Evolutionary conservation across 2,888 invertebrate species (phyloP).

Genomic region (Gryllus longicercus): DNA sequence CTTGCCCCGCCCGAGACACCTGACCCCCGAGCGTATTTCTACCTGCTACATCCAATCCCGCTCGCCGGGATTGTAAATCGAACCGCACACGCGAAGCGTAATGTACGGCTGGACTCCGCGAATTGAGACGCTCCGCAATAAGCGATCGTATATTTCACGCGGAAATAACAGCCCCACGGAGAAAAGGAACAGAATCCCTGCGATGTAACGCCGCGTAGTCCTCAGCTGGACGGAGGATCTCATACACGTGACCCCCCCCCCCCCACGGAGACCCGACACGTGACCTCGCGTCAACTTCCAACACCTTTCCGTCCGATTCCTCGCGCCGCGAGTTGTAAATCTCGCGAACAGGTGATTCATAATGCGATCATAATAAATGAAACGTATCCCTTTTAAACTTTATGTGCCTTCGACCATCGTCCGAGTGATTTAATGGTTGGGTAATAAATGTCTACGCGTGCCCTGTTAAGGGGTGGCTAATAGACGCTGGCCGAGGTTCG

Average conservation of each 20-base stretch:
- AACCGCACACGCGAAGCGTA: no score
- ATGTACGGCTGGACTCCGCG: no score
- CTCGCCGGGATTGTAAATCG: background rate
- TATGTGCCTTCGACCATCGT: background rate
- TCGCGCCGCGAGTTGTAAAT: background rate
- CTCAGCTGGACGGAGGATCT: no score
- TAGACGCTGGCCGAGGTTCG: background rate
- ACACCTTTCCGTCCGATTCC: no score
- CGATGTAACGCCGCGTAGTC: no score
- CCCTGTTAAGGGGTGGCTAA: conserved; percentile 6
- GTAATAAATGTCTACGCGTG: conserved; percentile 1
- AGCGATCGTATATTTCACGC: no score
- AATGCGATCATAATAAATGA: conserved; percentile 3
- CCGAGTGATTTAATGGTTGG: background rate
- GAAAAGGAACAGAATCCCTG: no score
- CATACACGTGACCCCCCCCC: no score
- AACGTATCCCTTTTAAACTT: background rate
- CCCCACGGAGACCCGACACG: no score
- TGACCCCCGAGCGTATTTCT: background rate
- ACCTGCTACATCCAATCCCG: background rate
- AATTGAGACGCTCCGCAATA: no score
- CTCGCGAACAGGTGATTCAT: conserved; percentile 4
- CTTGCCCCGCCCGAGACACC: background rate
- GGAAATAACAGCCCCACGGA: no score
- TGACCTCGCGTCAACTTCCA: no score